These are phyloP conservation scores for Conus canariensis DNA, from an alignment of 2,888 invertebrate species.

Conservation along the genomic window DNA sequence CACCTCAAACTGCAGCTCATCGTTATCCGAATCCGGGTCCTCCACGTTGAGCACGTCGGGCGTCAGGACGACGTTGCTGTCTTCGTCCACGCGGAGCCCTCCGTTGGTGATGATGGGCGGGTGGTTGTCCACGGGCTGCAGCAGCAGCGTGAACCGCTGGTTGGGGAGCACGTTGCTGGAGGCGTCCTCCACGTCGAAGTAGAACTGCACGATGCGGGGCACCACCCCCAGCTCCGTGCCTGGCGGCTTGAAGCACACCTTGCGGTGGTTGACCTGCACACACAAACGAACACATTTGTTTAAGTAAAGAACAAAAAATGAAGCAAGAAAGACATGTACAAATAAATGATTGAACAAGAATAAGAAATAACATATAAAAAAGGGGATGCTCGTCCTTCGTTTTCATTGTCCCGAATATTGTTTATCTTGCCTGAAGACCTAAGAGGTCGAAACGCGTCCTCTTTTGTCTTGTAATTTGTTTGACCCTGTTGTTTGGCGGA, in stretches of 20 bases:
- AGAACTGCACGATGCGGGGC: constrained; percentile 75
- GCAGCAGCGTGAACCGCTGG: constrained; percentile 72
- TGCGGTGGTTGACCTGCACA: constrained; percentile 75
- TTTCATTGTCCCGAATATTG: no score
- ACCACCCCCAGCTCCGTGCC: constrained; percentile 74
- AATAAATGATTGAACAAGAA: no score
- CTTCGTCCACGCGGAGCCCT: constrained; percentile 70
- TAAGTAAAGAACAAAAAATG: no score
- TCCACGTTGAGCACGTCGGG: constrained; percentile 69
- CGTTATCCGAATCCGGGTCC: constrained; percentile 74
- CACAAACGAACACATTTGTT: background rate
- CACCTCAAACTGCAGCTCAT: constrained; percentile 48
- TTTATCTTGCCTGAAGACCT: no score
- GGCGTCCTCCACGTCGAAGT: constrained; percentile 74
- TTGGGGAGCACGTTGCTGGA: constrained; percentile 72
- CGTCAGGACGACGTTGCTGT: constrained; percentile 68
- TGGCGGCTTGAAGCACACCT: constrained; percentile 77
- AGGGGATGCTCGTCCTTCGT: no score
- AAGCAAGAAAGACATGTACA: no score
- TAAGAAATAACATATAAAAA: no score
- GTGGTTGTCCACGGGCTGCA: constrained; percentile 76
- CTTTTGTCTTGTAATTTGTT: no score
- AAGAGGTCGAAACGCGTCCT: no score
- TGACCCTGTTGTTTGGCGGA: no score
- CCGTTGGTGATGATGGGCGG: constrained; percentile 75